A percentile compares a stretch with the other conserved stretches of the same genome.
phyloP scores from a whole-genome alignment of 2,888 invertebrate species.

The Andrena praecox region DNA sequence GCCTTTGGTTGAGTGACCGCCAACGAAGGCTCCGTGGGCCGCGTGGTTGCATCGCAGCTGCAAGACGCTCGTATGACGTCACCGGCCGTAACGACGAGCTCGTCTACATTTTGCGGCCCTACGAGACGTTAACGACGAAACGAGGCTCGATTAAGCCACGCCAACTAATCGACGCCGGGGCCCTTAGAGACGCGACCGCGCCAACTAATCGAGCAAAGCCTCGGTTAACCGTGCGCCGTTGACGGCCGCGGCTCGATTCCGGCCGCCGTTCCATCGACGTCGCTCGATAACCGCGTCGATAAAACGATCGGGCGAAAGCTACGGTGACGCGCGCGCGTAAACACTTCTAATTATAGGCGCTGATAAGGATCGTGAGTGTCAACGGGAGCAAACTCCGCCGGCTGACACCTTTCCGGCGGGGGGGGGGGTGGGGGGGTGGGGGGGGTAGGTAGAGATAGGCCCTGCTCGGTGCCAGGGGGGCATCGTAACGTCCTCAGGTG shows the following conservation, averaged over 20 bases:
- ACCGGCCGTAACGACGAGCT: not conserved
- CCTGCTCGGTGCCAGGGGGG: too few relatives aligned
- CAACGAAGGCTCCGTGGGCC: conserved; percentile 9
- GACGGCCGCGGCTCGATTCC: not conserved
- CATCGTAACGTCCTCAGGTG: too few relatives aligned
- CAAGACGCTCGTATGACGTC: conserved; percentile 52
- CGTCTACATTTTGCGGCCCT: conserved; percentile 3
- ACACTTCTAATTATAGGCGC: conserved; percentile 54
- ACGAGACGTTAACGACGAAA: conserved; percentile 34
- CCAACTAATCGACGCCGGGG: conserved; percentile 9
- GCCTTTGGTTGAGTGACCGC: conserved; percentile 75
- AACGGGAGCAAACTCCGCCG: conserved; percentile 5
- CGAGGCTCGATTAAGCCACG: conserved; percentile 57
- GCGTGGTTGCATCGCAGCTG: conserved; percentile 51
- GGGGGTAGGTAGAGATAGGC: not conserved
- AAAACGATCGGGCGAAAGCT: conserved; percentile 20
- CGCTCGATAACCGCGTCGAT: conserved; percentile 41
- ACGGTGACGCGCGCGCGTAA: conserved; percentile 41
- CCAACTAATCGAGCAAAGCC: conserved; percentile 24
- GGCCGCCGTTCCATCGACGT: not conserved
- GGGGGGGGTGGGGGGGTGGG: too few relatives aligned
- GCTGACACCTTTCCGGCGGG: not conserved
- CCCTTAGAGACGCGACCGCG: conserved; percentile 32
- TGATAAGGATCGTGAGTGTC: conserved; percentile 36
- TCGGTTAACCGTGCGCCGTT: not conserved